Conservation (phyloP, 2,888 invertebrate genomes). For the Electrophaes corylata region DNA sequence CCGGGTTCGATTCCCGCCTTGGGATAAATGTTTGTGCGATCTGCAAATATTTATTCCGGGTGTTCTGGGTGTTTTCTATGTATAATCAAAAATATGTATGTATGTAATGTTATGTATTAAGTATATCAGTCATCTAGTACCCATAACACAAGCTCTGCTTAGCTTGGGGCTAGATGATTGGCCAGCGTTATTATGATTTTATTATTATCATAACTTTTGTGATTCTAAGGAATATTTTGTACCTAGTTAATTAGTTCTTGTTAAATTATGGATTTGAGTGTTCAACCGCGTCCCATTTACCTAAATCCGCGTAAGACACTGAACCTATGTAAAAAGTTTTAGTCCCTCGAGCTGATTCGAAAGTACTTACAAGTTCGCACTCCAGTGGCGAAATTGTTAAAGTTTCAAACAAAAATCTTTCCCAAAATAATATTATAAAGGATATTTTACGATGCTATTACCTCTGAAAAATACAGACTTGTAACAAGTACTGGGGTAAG, state of each 20-base stretch:
- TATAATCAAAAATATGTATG: too few species aligned
- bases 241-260: neutral
- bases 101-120: too few species aligned
- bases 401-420: slow-evolving; percentile 55
- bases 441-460: slow-evolving; percentile 58
- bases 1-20: too few species aligned
- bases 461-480: slow-evolving; percentile 33
- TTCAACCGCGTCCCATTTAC: slow-evolving; percentile 7
- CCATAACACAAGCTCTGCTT: too few species aligned
- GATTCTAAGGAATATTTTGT: too few species aligned
- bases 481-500: neutral
- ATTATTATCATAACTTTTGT: too few species aligned
- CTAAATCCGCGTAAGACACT: slow-evolving; percentile 14
- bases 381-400: slow-evolving; percentile 53
- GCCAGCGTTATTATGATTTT: too few species aligned
- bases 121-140: too few species aligned
- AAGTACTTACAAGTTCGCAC: slow-evolving; percentile 43
- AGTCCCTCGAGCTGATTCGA: slow-evolving; percentile 44
- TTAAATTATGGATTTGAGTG: slow-evolving; percentile 3
- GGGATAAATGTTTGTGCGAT: too few species aligned
- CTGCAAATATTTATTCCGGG: too few species aligned
- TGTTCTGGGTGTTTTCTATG: too few species aligned
- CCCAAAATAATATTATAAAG: slow-evolving; percentile 55
- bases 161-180: too few species aligned
- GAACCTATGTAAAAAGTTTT: slow-evolving; percentile 41